These are phyloP conservation scores for Amiota communis DNA, from an alignment of 2,888 invertebrate genomes.

Conservation along the genomic window DNA sequence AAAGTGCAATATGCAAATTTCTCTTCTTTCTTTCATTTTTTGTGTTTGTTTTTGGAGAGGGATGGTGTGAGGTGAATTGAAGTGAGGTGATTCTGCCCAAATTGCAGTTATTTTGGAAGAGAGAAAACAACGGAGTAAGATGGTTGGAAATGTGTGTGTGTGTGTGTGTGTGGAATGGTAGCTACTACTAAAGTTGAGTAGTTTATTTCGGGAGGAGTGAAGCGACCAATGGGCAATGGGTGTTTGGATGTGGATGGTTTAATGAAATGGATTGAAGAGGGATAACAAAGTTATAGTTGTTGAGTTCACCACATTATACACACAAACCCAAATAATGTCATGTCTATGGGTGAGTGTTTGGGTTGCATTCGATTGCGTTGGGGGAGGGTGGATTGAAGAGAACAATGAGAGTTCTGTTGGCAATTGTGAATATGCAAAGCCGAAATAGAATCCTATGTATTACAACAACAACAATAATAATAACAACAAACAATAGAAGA, in stretches of 20 bases:
- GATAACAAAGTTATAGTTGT: neutral
- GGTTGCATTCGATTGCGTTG: neutral
- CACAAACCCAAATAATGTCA: neutral
- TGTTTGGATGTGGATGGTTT: neutral
- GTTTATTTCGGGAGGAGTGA: neutral
- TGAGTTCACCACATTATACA: neutral
- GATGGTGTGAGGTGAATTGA: neutral
- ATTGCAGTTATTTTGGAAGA: neutral
- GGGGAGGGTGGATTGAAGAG: neutral
- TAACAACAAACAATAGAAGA: constrained; percentile 10
- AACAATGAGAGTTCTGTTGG: neutral
- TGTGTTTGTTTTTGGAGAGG: neutral
- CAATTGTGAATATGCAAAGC: constrained; percentile 18
- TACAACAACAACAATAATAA: constrained; percentile 33
- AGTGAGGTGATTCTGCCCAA: neutral
- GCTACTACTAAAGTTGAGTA: no score
- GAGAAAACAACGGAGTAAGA: neutral
- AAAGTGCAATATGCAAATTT: constrained; percentile 13
- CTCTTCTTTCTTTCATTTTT: neutral
- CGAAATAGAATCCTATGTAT: constrained; percentile 36
- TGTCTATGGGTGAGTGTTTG: neutral
- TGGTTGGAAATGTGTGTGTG: no score
- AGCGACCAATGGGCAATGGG: neutral
- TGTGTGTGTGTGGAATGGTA: no score
- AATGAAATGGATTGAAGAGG: constrained; percentile 3